Evolutionary conservation across 1,140 invertebrate species (phyloP).

Genomic region (Nymphalis io): DNA sequence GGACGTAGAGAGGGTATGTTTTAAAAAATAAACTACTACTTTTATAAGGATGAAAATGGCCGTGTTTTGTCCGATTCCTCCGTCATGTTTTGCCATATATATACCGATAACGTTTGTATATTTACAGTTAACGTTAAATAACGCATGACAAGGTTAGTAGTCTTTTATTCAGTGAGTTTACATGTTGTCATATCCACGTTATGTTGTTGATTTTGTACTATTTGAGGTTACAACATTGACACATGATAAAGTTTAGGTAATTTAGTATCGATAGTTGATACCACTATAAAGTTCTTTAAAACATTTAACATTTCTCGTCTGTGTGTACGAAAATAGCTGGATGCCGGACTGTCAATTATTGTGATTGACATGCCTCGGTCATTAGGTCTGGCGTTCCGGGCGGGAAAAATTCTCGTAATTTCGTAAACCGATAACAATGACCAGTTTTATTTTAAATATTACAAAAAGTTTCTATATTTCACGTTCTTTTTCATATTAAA

Average conservation of each 20-base stretch:
- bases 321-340: conserved; percentile 64
- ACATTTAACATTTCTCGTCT: conserved; percentile 27
- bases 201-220: conserved; percentile 66
- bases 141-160: conserved; percentile 13
- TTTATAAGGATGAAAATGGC: conserved; percentile 71
- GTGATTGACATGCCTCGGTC: conserved; percentile 73
- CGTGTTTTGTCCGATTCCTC: conserved; percentile 68
- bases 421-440: conserved; percentile 27
- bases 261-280: conserved; percentile 32
- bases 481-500: background rate
- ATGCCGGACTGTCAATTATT: conserved; percentile 73
- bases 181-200: conserved; percentile 60
- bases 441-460: background rate
- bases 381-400: conserved; percentile 55
- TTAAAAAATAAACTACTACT: conserved; percentile 51
- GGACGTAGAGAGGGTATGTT: conserved; percentile 77
- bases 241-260: conserved; percentile 54
- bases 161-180: conserved; percentile 10
- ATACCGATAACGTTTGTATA: conserved; percentile 18
- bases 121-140: conserved; percentile 20
- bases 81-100: conserved; percentile 58
- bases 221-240: conserved; percentile 78
- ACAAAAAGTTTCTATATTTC: background rate
- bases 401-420: conserved; percentile 47
- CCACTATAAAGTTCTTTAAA: conserved; percentile 6